These are phyloP conservation scores for Bombus difficillimus DNA, from an alignment of 1,140 invertebrate species.

Conservation along the genomic window DNA sequence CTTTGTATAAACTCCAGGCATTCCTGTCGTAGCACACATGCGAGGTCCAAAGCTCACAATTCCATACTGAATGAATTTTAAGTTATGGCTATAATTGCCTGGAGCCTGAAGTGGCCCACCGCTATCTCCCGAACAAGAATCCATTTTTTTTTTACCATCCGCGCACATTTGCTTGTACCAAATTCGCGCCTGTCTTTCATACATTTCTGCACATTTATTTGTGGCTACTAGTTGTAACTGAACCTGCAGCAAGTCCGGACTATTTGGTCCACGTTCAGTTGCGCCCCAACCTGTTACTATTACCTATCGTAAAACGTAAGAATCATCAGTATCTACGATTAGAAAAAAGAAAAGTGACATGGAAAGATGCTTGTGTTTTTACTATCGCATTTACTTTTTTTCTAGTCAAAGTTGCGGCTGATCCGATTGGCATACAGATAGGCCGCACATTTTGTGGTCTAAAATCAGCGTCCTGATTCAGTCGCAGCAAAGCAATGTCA, in stretches of 20 bases:
- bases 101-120: constrained; percentile 82
- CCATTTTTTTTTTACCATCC: constrained; percentile 82
- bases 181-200: constrained; percentile 74
- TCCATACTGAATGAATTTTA: constrained; percentile 80
- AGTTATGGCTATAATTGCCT: constrained; percentile 63
- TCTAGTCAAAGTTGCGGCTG: constrained; percentile 52
- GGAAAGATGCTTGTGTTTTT: not conserved
- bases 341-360: not conserved
- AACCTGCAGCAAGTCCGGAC: constrained; percentile 82
- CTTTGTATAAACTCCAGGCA: constrained; percentile 86
- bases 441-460: constrained; percentile 81
- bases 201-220: constrained; percentile 79
- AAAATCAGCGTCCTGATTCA: constrained; percentile 82
- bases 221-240: constrained; percentile 80
- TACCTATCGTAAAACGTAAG: constrained; percentile 54
- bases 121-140: constrained; percentile 81
- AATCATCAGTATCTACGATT: not conserved
- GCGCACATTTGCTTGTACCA: constrained; percentile 85
- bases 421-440: constrained; percentile 84
- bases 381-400: constrained; percentile 63
- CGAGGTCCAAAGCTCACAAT: constrained; percentile 83
- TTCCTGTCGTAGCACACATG: constrained; percentile 82
- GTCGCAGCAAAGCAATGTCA: constrained; percentile 86
- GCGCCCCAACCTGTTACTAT: constrained; percentile 85
- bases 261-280: constrained; percentile 80